phyloP scores from a whole-genome alignment of 1,140 invertebrate genomes.

The Tetramorium simillimum region DNA sequence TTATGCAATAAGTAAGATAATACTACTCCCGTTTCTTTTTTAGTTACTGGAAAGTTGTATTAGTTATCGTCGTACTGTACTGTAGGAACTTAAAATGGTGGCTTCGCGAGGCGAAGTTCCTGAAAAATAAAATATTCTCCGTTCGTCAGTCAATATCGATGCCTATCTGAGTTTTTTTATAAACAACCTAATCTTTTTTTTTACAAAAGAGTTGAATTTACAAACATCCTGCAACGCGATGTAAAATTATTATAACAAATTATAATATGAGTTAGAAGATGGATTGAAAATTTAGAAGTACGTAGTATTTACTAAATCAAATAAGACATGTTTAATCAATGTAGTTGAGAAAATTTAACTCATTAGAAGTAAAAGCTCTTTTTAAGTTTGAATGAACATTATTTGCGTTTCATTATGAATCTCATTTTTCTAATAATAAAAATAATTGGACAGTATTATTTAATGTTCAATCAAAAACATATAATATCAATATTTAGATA shows the following conservation, averaged over 20 bases:
- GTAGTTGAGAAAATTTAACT: neutral
- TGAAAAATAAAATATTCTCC: conserved; percentile 68
- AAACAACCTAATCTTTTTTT: neutral
- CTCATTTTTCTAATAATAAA: conserved; percentile 7
- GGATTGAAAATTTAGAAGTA: neutral
- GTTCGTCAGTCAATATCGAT: conserved; percentile 33
- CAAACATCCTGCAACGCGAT: neutral
- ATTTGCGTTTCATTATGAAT: neutral
- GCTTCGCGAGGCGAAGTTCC: conserved; percentile 73
- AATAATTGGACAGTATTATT: conserved; percentile 34
- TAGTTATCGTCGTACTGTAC: conserved; percentile 73
- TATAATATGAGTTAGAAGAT: neutral
- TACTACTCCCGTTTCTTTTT: conserved; percentile 61
- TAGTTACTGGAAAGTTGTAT: conserved; percentile 73
- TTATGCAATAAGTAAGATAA: conserved; percentile 72
- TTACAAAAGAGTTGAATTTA: neutral
- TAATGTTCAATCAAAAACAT: conserved; percentile 29
- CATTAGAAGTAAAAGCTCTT: neutral
- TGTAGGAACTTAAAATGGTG: conserved; percentile 84
- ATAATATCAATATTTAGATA: conserved; percentile 71
- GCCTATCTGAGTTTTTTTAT: neutral
- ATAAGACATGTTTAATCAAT: neutral
- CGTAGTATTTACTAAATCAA: neutral
- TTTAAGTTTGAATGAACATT: conserved; percentile 3
- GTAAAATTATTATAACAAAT: neutral